Conservation (phyloP, 2,888 invertebrate species). For the Diaphora mendica region DNA sequence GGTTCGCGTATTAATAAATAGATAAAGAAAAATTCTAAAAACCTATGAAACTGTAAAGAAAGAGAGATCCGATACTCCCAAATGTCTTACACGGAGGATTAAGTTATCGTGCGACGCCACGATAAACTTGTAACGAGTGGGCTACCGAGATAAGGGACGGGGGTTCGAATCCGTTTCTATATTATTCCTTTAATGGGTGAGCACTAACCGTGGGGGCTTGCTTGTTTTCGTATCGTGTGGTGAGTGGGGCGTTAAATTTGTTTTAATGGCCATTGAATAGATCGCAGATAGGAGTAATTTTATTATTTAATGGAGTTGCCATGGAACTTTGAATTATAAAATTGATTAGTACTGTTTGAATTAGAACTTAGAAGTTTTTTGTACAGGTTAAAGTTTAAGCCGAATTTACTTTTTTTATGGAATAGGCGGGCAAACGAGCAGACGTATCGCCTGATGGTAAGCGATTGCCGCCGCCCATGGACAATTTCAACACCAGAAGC, state of each 20-base stretch:
- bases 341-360: neutral
- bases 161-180: constrained; percentile 42
- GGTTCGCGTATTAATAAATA: no score
- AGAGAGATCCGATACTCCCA: constrained; percentile 26
- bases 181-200: constrained; percentile 50
- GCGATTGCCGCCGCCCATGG: no score
- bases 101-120: constrained; percentile 47
- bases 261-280: constrained; percentile 30
- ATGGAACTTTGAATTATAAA: neutral
- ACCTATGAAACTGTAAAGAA: constrained; percentile 1
- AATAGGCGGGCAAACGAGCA: no score
- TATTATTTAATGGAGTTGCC: neutral
- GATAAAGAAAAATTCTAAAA: no score
- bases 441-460: no score
- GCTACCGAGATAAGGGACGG: constrained; percentile 49
- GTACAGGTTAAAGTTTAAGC: neutral
- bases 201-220: constrained; percentile 43
- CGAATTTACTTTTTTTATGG: no score
- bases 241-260: constrained; percentile 33
- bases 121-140: constrained; percentile 54
- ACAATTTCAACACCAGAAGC: no score
- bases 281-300: neutral
- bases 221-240: constrained; percentile 41
- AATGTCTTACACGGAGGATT: constrained; percentile 44
- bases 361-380: neutral